phyloP scores from a whole-genome alignment of 2,888 invertebrate genomes.

The Coleophora deauratella region DNA sequence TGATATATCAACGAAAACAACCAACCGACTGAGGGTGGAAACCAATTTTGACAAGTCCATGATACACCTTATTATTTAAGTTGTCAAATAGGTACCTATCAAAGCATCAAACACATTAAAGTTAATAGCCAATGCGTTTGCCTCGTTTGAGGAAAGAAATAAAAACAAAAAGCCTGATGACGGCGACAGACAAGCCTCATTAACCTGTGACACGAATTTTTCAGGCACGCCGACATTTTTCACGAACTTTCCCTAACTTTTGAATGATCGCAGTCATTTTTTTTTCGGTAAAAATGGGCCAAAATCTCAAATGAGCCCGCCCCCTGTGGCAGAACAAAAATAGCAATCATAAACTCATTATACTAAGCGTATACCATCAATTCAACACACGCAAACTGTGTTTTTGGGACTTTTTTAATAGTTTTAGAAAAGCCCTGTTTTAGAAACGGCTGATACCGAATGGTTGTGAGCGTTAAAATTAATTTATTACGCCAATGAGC shows the following conservation, averaged over 20 bases:
- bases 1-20: too few relatives aligned
- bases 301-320: slow-evolving; percentile 17
- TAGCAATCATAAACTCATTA: slow-evolving; percentile 49
- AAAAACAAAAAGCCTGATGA: slow-evolving; percentile 34
- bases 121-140: slow-evolving; percentile 45
- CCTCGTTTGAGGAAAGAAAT: slow-evolving; percentile 27
- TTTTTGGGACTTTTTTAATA: slow-evolving; percentile 2
- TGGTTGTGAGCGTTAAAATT: too few relatives aligned
- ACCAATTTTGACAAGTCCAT: too few relatives aligned
- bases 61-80: too few relatives aligned
- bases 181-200: slow-evolving; percentile 51
- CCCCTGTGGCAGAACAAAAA: slow-evolving; percentile 27
- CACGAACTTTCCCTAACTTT: slow-evolving; percentile 20
- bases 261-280: slow-evolving; percentile 33
- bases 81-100: too few relatives aligned
- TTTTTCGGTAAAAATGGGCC: slow-evolving; percentile 13
- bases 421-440: slow-evolving; percentile 20
- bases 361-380: slow-evolving; percentile 38
- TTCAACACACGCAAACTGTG: slow-evolving; percentile 48
- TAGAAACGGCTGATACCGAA: background rate
- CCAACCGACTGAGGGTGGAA: too few relatives aligned
- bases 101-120: slow-evolving; percentile 22
- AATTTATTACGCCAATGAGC: too few relatives aligned
- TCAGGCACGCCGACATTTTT: slow-evolving; percentile 17
- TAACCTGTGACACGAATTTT: slow-evolving; percentile 40